Percentiles rank a stretch among this genome's conserved stretches.
These are phyloP conservation scores for Drosophila grimshawi DNA, from an alignment of 1,140 invertebrate species.

Conservation along the genomic window DNA sequence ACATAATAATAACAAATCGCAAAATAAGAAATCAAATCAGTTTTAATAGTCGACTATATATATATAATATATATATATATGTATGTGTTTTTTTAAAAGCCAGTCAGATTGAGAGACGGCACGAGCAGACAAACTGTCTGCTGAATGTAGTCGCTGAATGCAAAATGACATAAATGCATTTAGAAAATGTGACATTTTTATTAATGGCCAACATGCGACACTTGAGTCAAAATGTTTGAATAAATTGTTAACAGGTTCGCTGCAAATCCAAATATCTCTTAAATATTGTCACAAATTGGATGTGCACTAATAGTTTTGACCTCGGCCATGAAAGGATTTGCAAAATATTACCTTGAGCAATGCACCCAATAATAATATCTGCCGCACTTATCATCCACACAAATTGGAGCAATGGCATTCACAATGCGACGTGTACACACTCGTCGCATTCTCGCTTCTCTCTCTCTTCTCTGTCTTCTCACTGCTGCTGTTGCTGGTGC, in stretches of 20 bases:
- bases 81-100: not conserved
- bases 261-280: constrained; percentile 20
- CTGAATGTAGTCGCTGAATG: constrained; percentile 5
- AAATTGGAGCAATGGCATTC: constrained; percentile 45
- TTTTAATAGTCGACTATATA: not conserved
- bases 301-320: constrained; percentile 77
- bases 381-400: constrained; percentile 20
- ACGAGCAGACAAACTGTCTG: constrained; percentile 38
- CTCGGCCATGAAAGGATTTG: constrained; percentile 82
- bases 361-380: constrained; percentile 34
- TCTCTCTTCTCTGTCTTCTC: not conserved
- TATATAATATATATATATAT: not conserved
- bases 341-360: constrained; percentile 2
- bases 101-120: constrained; percentile 16
- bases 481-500: constrained; percentile 1
- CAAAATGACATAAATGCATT: constrained; percentile 64
- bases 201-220: constrained; percentile 61
- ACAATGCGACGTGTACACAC: constrained; percentile 64
- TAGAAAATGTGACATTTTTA: constrained; percentile 67
- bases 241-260: constrained; percentile 73
- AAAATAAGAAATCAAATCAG: not conserved
- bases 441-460: not conserved
- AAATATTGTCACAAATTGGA: constrained; percentile 68
- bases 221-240: constrained; percentile 42
- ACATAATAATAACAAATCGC: not conserved